Percentiles rank a stretch among this genome's conserved stretches.
These are phyloP conservation scores for Pseudorectes ferrugineus DNA, from an alignment of 2,113 vertebrate species.

Conservation along the genomic window DNA sequence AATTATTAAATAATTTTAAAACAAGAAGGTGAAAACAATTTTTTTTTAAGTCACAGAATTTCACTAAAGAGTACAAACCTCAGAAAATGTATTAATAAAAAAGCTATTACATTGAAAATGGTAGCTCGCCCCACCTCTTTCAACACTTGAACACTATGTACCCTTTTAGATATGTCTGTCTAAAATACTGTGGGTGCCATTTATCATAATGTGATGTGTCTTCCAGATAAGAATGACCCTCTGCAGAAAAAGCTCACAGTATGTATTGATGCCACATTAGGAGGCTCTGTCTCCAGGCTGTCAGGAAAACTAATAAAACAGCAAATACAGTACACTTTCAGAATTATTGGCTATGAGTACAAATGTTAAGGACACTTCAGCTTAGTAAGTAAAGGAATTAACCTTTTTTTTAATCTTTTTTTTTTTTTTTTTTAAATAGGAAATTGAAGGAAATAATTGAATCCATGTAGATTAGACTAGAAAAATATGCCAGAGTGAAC, in stretches of 20 bases:
- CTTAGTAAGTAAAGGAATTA: constrained; percentile 29
- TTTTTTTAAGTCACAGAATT: background rate
- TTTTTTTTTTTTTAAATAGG: background rate
- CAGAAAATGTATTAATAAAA: background rate
- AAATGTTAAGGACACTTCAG: constrained; percentile 12
- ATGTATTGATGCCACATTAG: background rate
- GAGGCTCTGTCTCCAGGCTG: background rate
- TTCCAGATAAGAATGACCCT: constrained; percentile 4
- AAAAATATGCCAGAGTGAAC: background rate
- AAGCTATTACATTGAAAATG: background rate
- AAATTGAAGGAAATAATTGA: background rate
- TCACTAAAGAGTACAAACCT: background rate
- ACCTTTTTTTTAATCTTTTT: background rate
- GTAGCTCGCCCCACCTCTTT: background rate
- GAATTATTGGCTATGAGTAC: background rate
- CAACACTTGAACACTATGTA: background rate
- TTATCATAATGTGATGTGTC: background rate
- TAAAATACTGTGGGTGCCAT: background rate
- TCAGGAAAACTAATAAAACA: constrained; percentile 30
- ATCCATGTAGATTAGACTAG: background rate
- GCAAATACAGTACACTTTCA: background rate
- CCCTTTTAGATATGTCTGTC: background rate
- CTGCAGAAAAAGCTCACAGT: background rate
- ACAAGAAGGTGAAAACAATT: background rate
- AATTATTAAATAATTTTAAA: background rate